Evolutionary conservation across 2,797 vertebrate species (phyloP), one percentile per base, ranked within the genome.

Genomic region (Hippoglossus hippoglossus): DNA sequence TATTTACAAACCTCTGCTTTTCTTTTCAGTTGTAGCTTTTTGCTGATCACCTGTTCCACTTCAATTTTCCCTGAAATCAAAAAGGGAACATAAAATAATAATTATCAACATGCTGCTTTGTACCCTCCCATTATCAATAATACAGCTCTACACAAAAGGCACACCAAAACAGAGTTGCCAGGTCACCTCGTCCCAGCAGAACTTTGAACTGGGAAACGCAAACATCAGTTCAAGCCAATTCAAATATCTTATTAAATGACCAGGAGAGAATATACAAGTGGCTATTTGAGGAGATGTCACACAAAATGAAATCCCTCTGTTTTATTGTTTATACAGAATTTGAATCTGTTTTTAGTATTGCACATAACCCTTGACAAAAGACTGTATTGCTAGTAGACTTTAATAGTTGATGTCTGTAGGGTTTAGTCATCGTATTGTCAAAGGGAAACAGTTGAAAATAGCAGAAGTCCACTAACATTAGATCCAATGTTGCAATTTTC

Each of bases 1-100:
- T 13, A 18, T 0, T 28, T n/a, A 83, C 84, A 65, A 71, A 95
- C 94, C 92, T 95, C 94, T 51, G 91, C 94, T 85, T 91, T 94
- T 51, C 79, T 90, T 82, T 93, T 94, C 34, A 95, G 91, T 9
- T 94, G 90, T 0, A 94, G 80, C 64, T 94, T 95, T 82, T 89
- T 90, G 75, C 90, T 91, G 79, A 94, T 91, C 54, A 93, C 75
- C 2, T 88, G 82, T 47, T 94, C 93, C 77, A 93, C 83, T 75
- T 94, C 94, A 71, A 93, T 83, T 71, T 76, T 93, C 63, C 94
- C 94, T 95, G 68, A 76, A 90, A 88, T 22, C 55, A n/a, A 18
- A 75, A 77, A 57, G 26, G 75, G 24, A 75, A 34, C 3, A 77
- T 16, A 2, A 13, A 39, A 66, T 41, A 18, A 24, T 2, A 39